Evolutionary conservation across 1,140 invertebrate genomes (phyloP), one percentile per base, ranked within the genome.

Genomic region (Drosophila ficusphila): DNA sequence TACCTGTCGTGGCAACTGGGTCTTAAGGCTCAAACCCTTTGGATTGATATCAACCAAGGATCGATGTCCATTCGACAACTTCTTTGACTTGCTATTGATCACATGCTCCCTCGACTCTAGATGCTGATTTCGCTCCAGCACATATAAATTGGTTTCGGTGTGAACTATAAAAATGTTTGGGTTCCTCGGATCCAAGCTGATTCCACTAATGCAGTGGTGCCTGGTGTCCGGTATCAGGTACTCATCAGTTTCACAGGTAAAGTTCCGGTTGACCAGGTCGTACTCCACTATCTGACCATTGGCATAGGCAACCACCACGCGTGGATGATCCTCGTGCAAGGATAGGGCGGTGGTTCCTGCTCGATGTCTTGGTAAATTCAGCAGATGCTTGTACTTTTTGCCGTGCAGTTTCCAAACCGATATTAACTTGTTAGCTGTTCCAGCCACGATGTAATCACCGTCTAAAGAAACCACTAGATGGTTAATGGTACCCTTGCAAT

Each of bases 251-350:
- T 90, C 94, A 33, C 93, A 82, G 0, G 94, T 94, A 42, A 94
- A 94, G 16, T 92, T 90, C 38, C 92, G 93, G 27, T 92, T 89
- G 2, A 76, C 56, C 31, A 96, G 83, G 81, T 94, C 93, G 69
- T 95, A 96, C 79, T 96, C 96, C 14, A 96, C 86, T 39, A 96
- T 93, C 93, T 94, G 95, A 71, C 95, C 94, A 92, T 96, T 94
- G 1, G 95, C 92, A 91, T 96, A 96, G 3, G 93, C 93, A 6
- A 95, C 91, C 18, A 96, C 92, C 4, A 96, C 82, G 67, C 92
- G 93, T 6, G 93, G 91, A 0, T 88, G 89, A 1, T 79, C 67
- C 14, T 93, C 91, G 64, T 95, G 93, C 6, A 96, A 91, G 3
- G 93, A 92, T 62, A 96, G 88, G 0, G 95, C 94, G 0, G 95